phyloP scores from a whole-genome alignment of 2,797 vertebrate genomes.

The Catamblyrhynchus diadema region DNA sequence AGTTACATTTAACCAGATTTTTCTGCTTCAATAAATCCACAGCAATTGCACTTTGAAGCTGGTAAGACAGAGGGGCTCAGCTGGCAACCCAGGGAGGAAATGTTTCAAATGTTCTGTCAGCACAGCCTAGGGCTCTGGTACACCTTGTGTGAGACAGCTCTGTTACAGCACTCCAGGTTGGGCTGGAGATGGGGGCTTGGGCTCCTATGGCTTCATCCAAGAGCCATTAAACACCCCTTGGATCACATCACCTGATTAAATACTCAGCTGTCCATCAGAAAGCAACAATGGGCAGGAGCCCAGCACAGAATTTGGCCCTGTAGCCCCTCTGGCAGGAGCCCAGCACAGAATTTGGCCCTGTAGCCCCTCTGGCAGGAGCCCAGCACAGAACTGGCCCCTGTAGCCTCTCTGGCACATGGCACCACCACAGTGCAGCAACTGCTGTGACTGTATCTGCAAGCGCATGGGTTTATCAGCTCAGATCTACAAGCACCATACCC shows the following conservation, averaged over 20 bases:
- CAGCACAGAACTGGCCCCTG: not conserved
- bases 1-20: not conserved
- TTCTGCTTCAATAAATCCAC: not conserved
- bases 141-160: not conserved
- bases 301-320: not conserved
- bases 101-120: not conserved
- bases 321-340: not conserved
- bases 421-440: accelerated
- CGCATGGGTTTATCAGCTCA: accelerated
- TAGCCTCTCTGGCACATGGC: not conserved
- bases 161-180: accelerated
- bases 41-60: not conserved
- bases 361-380: not conserved
- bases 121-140: not conserved
- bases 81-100: not conserved
- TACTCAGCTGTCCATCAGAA: not conserved
- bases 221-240: not conserved
- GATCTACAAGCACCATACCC: not conserved
- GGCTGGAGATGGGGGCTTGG: not conserved
- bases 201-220: not conserved
- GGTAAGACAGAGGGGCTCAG: not conserved
- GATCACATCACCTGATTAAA: not conserved
- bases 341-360: no score
- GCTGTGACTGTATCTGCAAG: not conserved
- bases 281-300: not conserved